Conservation (phyloP, 2,797 vertebrate species). For the Phoebastria nigripes region DNA sequence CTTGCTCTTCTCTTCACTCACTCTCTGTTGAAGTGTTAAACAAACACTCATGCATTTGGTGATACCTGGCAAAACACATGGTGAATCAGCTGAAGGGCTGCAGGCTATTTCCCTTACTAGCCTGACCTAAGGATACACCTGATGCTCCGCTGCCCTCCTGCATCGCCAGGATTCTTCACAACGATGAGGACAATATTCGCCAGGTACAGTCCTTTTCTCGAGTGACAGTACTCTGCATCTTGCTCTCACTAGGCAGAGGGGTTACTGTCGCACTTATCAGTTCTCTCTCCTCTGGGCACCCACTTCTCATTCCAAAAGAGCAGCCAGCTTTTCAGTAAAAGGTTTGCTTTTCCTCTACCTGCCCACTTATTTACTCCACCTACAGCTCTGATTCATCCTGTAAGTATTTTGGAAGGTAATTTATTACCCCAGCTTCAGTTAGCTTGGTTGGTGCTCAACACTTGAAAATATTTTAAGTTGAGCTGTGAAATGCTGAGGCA, state of each 20-base stretch:
- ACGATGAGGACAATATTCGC: accelerated
- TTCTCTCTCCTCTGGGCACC: neutral
- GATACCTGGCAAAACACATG: neutral
- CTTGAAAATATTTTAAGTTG: neutral
- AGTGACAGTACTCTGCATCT: neutral
- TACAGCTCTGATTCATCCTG: neutral
- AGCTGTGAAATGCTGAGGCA: neutral
- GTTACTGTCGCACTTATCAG: neutral
- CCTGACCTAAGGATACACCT: neutral
- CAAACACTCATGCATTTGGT: neutral
- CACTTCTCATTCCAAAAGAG: neutral
- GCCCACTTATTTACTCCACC: neutral
- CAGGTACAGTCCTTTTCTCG: neutral
- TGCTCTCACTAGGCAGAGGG: neutral
- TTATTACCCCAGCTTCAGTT: neutral
- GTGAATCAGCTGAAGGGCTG: neutral
- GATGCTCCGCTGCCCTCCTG: neutral
- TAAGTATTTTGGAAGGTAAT: neutral
- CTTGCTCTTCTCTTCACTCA: neutral
- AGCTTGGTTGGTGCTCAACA: neutral
- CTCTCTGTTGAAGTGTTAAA: neutral
- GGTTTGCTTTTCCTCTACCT: neutral
- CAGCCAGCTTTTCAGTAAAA: neutral
- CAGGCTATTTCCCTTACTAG: neutral
- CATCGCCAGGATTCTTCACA: neutral